A percentile compares a stretch with the other conserved stretches of the same genome.
phyloP scores from a whole-genome alignment of 2,797 vertebrate genomes.

The Trichosurus vulpecula region DNA sequence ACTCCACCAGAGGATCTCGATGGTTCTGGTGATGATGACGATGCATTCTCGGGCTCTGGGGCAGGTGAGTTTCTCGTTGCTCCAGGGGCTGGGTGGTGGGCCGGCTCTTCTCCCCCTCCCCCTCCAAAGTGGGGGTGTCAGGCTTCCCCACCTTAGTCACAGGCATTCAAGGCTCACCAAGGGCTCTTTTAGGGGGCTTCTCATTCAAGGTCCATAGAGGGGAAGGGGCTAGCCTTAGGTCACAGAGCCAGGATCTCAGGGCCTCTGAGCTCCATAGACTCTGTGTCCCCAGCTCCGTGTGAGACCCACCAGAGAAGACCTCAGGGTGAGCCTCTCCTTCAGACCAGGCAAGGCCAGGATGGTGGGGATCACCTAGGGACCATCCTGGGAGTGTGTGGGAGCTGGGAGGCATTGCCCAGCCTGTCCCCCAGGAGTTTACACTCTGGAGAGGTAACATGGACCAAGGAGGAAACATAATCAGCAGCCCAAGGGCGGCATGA shows the following conservation, averaged over 20 bases:
- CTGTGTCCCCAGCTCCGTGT: background rate
- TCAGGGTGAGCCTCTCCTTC: background rate
- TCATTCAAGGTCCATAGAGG: background rate
- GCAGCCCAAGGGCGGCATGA: too few species aligned
- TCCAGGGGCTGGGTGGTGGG: background rate
- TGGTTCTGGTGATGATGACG: slow-evolving; percentile 87
- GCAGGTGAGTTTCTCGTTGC: slow-evolving; percentile 78
- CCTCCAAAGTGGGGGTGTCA: background rate
- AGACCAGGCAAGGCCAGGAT: background rate
- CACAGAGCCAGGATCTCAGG: background rate
- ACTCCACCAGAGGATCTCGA: slow-evolving; percentile 86
- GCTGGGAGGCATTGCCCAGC: background rate
- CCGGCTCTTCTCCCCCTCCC: too few species aligned
- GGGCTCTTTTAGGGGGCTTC: too few species aligned
- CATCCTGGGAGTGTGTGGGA: background rate
- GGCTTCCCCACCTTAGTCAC: background rate
- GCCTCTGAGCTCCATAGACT: too few species aligned
- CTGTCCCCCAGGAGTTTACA: too few species aligned
- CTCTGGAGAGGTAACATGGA: too few species aligned
- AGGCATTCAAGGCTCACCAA: background rate
- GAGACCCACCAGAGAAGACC: background rate
- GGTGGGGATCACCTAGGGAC: background rate
- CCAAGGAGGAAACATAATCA: too few species aligned
- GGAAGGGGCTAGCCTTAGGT: background rate
- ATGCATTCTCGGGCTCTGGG: slow-evolving; percentile 87